Base-by-base conservation (phyloP, 2,888 invertebrate species). In the Ecliptopera silaceata region DNA sequence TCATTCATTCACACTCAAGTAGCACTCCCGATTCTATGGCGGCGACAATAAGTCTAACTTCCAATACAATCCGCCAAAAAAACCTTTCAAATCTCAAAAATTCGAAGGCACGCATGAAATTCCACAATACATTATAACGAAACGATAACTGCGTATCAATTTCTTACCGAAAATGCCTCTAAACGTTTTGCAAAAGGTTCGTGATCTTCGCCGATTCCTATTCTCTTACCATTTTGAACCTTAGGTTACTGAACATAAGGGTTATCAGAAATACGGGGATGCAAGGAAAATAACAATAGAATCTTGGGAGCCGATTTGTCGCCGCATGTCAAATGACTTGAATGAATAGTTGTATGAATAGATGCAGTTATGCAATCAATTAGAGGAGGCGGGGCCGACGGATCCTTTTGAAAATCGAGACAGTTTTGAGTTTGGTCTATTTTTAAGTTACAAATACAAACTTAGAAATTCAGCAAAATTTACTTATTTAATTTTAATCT, bases 341-440 rank as follows among this genome's bases (percentile, higher is more conserved):
- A 72, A 74, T 81, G 77, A 73, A 74, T 69, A 70, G 60, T 70
- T 70, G 74, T 29, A 31, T 48, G 47, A 71, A 75, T 71, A 74
- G 76, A 79, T 79, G 80, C 80, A 80, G 84, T 89, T 86, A 86
- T 82, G 88, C 88, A 89, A 89, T 87, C 85, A 83, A 86, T 87
- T 88, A 87, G 79, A 79, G 81, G 60, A 79, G 89, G 88, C 84
- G 88, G 82, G 75, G 69, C 74, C 59, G 64, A 61, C 57, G 61
- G 61, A 51, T 58, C 64, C 64, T 73, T 79, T 79, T 69, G 65
- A 61, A 75, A 75, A 65, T 55, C 52, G 64, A 77, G 66, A 70
- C 70, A 62, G 57, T 52, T 51, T 54, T 32, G 17, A 50, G 39
- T 46, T 39, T 46, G 50, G 44, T 50, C 45, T 51, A 39, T 34